Conservation (phyloP, 2,888 invertebrate species). For the Rambutsinella grinnellia region DNA sequence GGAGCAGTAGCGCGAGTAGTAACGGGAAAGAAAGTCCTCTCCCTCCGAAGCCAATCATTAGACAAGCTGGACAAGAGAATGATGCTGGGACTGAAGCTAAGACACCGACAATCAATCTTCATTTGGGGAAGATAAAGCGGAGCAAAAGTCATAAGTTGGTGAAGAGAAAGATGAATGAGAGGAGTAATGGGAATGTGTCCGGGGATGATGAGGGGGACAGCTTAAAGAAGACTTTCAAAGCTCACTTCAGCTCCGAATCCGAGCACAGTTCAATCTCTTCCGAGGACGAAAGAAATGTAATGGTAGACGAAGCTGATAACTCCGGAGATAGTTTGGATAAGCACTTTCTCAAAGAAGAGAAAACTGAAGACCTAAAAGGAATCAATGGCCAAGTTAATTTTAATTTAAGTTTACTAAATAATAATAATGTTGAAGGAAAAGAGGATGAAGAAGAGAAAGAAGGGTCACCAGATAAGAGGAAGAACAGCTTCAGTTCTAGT, state of each 20-base stretch:
- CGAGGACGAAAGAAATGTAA: too few species aligned
- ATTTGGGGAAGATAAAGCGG: slow-evolving; percentile 46
- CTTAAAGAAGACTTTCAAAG: too few species aligned
- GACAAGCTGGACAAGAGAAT: too few species aligned
- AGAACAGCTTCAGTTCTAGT: slow-evolving; percentile 47
- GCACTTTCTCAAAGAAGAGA: slow-evolving; percentile 10
- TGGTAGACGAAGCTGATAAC: slow-evolving; percentile 46
- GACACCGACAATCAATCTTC: slow-evolving; percentile 55
- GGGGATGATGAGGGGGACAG: too few species aligned
- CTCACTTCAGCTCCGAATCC: too few species aligned
- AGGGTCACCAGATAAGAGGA: slow-evolving; percentile 27
- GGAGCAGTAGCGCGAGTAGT: slow-evolving; percentile 31
- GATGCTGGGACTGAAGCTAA: too few species aligned
- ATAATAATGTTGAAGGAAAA: slow-evolving; percentile 52
- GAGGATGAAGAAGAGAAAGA: slow-evolving; percentile 33
- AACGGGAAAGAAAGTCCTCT: slow-evolving; percentile 29
- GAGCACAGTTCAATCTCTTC: slow-evolving; percentile 41
- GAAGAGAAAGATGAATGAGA: too few species aligned
- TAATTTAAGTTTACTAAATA: slow-evolving; percentile 46
- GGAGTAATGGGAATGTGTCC: too few species aligned
- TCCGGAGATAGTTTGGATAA: slow-evolving; percentile 27
- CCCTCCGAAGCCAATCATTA: too few species aligned
- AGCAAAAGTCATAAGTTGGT: slow-evolving; percentile 4
- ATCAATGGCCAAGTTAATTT: slow-evolving; percentile 48
- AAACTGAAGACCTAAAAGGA: slow-evolving; percentile 44